Conservation (phyloP, 2,113 vertebrate genomes). For the Acanthochromis polyacanthus region DNA sequence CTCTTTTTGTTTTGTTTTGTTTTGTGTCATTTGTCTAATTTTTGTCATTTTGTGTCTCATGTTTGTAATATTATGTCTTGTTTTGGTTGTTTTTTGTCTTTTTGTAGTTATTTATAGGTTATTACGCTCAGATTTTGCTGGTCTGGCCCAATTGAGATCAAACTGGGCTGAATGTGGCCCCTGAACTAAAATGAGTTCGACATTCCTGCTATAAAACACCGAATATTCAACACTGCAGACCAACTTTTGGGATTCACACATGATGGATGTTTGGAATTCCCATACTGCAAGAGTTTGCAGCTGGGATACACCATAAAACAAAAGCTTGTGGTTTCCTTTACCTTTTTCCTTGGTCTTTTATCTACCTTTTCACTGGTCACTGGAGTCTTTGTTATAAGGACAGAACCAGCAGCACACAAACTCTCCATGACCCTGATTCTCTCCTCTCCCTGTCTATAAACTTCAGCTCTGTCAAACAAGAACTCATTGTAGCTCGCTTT, state of each 20-base stretch:
- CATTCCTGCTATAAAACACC: too few relatives aligned
- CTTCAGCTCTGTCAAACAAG: slow-evolving; percentile 49
- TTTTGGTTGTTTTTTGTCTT: too few relatives aligned
- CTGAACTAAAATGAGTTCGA: too few relatives aligned
- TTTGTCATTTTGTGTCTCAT: too few relatives aligned
- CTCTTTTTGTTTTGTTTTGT: too few relatives aligned
- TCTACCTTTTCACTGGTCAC: slow-evolving; percentile 17
- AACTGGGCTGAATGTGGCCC: too few relatives aligned
- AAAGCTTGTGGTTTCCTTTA: slow-evolving; percentile 6
- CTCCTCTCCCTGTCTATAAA: slow-evolving; percentile 21
- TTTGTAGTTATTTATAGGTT: too few relatives aligned
- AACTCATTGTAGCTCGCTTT: slow-evolving; percentile 56
- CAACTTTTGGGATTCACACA: not conserved
- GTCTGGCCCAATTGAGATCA: too few relatives aligned
- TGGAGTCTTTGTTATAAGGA: slow-evolving; percentile 46
- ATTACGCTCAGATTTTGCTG: too few relatives aligned
- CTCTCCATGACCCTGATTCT: slow-evolving; percentile 48
- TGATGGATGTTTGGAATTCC: not conserved
- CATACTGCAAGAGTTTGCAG: not conserved
- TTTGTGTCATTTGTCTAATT: too few relatives aligned
- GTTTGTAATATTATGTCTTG: too few relatives aligned
- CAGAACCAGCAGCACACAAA: slow-evolving; percentile 30
- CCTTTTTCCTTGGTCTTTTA: slow-evolving; percentile 12
- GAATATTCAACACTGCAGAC: not conserved
- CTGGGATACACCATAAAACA: slow-evolving; percentile 14